Percentiles rank a stretch among this genome's conserved stretches.
phyloP scores from a whole-genome alignment of 2,888 invertebrate genomes.

The Lithophane ornitopus region DNA sequence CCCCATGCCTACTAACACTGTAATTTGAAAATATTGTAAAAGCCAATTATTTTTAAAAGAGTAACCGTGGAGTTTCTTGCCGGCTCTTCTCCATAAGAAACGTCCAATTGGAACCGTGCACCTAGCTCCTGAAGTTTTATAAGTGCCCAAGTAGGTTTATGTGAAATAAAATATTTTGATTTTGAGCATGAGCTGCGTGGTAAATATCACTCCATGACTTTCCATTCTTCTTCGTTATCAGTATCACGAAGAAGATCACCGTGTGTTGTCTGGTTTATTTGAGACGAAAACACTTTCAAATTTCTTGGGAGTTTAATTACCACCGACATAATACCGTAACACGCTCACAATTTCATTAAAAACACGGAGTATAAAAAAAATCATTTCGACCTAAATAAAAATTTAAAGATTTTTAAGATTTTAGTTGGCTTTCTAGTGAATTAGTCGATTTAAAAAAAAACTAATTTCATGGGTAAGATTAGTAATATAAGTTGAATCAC shows the following conservation, averaged over 20 bases:
- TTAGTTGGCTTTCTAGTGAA: not conserved
- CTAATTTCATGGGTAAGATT: not conserved
- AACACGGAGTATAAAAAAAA: not conserved
- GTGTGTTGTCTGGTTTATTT: not conserved
- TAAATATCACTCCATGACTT: not conserved
- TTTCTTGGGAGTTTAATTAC: not conserved
- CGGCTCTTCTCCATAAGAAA: too few species aligned
- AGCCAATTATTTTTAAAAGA: too few species aligned
- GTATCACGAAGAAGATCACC: not conserved
- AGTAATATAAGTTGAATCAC: constrained; percentile 43
- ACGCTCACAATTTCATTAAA: not conserved
- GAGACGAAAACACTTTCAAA: not conserved
- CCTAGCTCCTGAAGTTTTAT: too few species aligned
- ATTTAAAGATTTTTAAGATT: not conserved
- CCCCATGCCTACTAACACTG: too few species aligned
- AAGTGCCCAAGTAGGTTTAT: too few species aligned
- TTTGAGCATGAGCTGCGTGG: not conserved
- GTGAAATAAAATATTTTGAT: too few species aligned
- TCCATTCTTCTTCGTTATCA: not conserved
- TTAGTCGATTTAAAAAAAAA: not conserved
- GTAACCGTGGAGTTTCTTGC: too few species aligned
- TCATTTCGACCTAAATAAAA: not conserved
- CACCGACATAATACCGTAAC: too few species aligned
- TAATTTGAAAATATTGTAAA: too few species aligned
- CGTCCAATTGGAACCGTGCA: too few species aligned